Evolutionary conservation across 2,797 vertebrate species (phyloP).

Genomic region (Peromyscus melanophrys): DNA sequence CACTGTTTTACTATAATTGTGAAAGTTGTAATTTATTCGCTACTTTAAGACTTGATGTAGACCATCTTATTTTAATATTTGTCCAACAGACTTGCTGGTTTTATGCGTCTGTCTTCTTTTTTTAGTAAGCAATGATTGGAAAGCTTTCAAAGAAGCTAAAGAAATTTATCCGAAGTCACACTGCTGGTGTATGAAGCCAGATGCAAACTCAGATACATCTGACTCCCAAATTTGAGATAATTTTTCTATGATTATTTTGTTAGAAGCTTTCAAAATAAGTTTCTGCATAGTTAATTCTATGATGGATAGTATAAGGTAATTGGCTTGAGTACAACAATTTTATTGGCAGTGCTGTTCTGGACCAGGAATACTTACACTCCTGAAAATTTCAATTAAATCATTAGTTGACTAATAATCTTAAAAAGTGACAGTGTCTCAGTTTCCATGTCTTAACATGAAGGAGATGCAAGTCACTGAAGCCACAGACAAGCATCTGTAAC

Average conservation of each 20-base stretch:
- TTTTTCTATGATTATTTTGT: neutral
- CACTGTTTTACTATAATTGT: neutral
- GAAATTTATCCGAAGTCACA: neutral
- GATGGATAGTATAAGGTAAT: neutral
- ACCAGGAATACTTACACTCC: neutral
- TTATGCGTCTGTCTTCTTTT: neutral
- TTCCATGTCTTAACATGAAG: neutral
- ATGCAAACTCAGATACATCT: neutral
- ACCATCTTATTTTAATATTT: neutral
- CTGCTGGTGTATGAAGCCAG: neutral
- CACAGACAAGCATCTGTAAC: neutral
- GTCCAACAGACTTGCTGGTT: neutral
- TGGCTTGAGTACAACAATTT: constrained; percentile 16
- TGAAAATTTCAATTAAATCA: neutral
- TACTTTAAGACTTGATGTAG: neutral
- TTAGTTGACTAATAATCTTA: neutral
- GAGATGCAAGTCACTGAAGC: neutral
- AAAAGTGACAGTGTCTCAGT: neutral
- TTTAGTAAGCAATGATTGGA: neutral
- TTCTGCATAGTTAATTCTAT: neutral
- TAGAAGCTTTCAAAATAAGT: neutral
- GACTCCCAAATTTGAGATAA: neutral
- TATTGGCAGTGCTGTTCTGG: neutral
- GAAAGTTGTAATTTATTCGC: neutral
- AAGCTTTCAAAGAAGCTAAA: neutral